A percentile compares a stretch with the other conserved stretches of the same genome.
These are phyloP conservation scores for Taurulus bubalis DNA, from an alignment of 2,113 vertebrate genomes.

Conservation along the genomic window DNA sequence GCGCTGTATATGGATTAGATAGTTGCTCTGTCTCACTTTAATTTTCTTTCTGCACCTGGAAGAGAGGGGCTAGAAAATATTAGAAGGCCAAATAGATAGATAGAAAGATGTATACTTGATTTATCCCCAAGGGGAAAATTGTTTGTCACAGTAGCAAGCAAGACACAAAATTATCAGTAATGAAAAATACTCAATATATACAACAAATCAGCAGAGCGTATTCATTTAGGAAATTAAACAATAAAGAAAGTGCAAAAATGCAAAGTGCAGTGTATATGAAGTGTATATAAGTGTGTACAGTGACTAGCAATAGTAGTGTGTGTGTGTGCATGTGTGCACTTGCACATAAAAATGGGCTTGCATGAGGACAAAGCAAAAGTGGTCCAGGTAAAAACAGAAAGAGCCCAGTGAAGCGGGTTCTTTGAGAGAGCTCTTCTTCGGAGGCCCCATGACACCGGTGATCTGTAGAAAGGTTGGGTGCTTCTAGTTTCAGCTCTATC, in stretches of 20 bases:
- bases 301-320: too few relatives aligned
- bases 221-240: too few relatives aligned
- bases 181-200: too few relatives aligned
- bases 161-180: too few relatives aligned
- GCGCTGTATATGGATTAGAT: constrained; percentile 58
- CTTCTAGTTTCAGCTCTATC: constrained; percentile 85
- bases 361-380: constrained; percentile 39
- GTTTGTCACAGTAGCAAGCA: too few relatives aligned
- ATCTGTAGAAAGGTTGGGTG: constrained; percentile 82
- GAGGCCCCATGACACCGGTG: constrained; percentile 71
- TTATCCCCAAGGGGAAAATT: too few relatives aligned
- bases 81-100: constrained; percentile 37
- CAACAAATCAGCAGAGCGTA: too few relatives aligned
- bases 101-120: too few relatives aligned
- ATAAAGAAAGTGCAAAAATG: too few relatives aligned
- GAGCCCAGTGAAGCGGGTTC: constrained; percentile 39
- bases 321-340: background rate
- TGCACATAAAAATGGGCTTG: constrained; percentile 13
- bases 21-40: constrained; percentile 41
- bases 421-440: constrained; percentile 68
- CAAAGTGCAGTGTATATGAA: too few relatives aligned
- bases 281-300: background rate
- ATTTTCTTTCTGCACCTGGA: constrained; percentile 44
- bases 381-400: constrained; percentile 41
- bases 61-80: constrained; percentile 14